Percentiles rank a stretch among this genome's conserved stretches.
Evolutionary conservation across 2,113 vertebrate genomes (phyloP).

Genomic region (Rhinoderma darwinii): DNA sequence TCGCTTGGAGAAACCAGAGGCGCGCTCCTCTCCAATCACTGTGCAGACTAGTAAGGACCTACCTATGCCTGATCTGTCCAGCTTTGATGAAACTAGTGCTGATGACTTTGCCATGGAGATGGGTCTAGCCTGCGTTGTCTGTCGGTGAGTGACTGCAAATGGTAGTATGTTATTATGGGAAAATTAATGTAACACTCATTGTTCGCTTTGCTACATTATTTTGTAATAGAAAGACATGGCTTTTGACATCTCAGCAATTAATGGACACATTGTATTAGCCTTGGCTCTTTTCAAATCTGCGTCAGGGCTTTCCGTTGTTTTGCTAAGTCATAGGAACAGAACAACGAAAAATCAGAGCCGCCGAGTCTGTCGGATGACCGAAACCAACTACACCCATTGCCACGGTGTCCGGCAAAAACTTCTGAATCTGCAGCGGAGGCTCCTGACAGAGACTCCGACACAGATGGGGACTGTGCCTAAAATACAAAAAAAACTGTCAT

Average conservation of each 20-base stretch:
- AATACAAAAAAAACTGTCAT: not conserved
- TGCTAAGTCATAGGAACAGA: too few species aligned
- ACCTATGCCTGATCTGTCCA: conserved; percentile 84
- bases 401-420: too few species aligned
- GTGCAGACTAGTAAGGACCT: conserved; percentile 91
- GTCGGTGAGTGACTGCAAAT: conserved; percentile 82
- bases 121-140: conserved; percentile 96
- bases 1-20: conserved; percentile 87
- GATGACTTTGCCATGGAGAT: conserved; percentile 99
- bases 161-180: too few species aligned
- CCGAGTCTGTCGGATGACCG: too few species aligned
- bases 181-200: not conserved
- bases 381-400: too few species aligned
- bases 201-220: not conserved
- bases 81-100: conserved; percentile 94
- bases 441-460: too few species aligned
- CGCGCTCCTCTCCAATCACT: conserved; percentile 86
- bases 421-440: too few species aligned
- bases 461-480: too few species aligned
- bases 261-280: not conserved
- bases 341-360: too few species aligned
- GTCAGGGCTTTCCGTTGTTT: too few species aligned
- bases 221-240: not conserved
- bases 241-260: not conserved
- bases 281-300: too few species aligned